Percentiles rank a stretch among this genome's conserved stretches.
Conservation (phyloP, 1,140 invertebrate species). For the Drosophila melanica region DNA sequence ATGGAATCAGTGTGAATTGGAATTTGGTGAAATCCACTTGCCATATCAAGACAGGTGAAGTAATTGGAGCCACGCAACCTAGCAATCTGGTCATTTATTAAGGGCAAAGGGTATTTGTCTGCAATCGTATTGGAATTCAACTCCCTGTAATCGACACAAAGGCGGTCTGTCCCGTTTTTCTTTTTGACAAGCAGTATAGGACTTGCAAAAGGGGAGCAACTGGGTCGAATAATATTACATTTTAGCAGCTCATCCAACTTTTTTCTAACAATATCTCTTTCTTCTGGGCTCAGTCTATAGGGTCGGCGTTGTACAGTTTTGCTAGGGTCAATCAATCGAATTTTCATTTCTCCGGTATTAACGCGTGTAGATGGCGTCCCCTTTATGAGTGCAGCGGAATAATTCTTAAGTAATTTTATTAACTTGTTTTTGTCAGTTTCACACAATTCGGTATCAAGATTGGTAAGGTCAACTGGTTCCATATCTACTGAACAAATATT, state of each 20-base stretch:
- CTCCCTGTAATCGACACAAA: conserved; percentile 4
- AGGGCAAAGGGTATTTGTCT: conserved; percentile 5
- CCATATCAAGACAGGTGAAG: not conserved
- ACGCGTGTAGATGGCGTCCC: conserved; percentile 6
- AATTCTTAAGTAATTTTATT: not conserved
- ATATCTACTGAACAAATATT: conserved; percentile 9
- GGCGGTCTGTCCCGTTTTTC: conserved; percentile 1
- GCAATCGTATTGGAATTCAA: not conserved
- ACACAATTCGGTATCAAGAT: conserved; percentile 4
- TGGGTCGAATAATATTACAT: not conserved
- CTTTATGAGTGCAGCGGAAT: not conserved
- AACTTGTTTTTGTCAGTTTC: not conserved
- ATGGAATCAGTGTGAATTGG: not conserved
- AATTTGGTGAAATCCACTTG: not conserved
- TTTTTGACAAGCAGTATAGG: conserved; percentile 7
- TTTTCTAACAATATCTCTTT: conserved; percentile 6
- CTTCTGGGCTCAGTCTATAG: conserved; percentile 14
- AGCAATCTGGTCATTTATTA: conserved; percentile 1
- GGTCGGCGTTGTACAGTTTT: conserved; percentile 13
- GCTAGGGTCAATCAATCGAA: conserved; percentile 17
- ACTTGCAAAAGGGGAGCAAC: not conserved
- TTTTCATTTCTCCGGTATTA: conserved; percentile 1
- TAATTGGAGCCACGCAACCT: not conserved
- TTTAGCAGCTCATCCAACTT: not conserved
- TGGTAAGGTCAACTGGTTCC: conserved; percentile 6